Base-by-base conservation (phyloP, 2,888 invertebrate species). In the Metopia argyrocephala region DNA sequence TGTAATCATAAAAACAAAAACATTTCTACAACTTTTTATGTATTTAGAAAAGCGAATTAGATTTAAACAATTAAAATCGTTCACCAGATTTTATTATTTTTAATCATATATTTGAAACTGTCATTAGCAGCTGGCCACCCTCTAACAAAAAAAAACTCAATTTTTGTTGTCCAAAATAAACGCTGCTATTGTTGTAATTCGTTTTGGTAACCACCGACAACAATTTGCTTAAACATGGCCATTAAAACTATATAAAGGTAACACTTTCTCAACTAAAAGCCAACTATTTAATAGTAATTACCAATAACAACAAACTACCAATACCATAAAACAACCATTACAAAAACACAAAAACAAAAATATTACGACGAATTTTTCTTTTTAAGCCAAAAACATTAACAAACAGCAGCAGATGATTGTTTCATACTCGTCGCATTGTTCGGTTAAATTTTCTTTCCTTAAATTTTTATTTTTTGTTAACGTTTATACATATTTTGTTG, bases 191-290 rank as follows among this genome's bases (percentile, higher is more conserved):
- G 15, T 12, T 38, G 12, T 38, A 12, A 15, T 38, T 38, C 38
- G 38, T 38, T 38, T 38, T 38, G 12, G 15, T 15, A 12, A 15
- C 15, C 38, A 38, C 9, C 38, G 38, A 38, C 38, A 52, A 62
- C 27, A 48, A 61, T 78, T 69, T 61, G 48, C 25, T 54, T 62
- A 62, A 61, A 52, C 38, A 20, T 62, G 62, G 15, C 27, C 46
- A 75, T 74, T 70, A 59, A 64, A 65, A 52, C 59, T 54, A 48
- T 52, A 70, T 64, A 69, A 70, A 79, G 61, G 65, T 79, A 79
- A 75, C 70, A 70, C 75, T 79, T 79, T 79, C 75, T 45, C 54
- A 66, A 69, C 12, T 28, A 54, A 70, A 9, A 31, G 31, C 31
- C 27, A 68, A 75, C 20, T 28, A 54, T 54, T 62, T 54, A 62